Conservation (phyloP, 2,113 vertebrate genomes). For the Tachuris rubrigastra region DNA sequence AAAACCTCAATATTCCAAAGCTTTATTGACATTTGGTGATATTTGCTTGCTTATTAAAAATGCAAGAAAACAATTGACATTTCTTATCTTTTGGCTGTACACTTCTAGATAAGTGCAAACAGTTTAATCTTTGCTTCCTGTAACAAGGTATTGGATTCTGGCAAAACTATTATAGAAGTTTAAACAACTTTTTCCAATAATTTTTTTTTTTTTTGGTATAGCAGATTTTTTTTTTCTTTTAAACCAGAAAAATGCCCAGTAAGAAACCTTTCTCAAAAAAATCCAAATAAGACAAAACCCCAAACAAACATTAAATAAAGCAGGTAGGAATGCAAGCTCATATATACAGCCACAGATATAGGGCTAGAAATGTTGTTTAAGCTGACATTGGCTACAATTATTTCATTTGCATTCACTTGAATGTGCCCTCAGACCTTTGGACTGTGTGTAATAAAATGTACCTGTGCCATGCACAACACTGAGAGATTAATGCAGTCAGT, state of each 20-base stretch:
- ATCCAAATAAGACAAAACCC: neutral
- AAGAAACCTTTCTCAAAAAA: neutral
- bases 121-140: neutral
- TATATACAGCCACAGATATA: neutral
- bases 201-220: neutral
- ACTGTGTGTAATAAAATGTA: neutral
- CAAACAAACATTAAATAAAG: neutral
- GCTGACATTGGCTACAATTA: neutral
- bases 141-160: neutral
- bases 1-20: neutral
- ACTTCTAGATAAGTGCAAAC: neutral
- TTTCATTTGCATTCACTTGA: neutral
- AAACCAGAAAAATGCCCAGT: fast-evolving
- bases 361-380: neutral
- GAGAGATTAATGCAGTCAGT: neutral
- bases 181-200: neutral
- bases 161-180: neutral
- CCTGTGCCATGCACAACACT: neutral
- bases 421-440: neutral
- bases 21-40: neutral
- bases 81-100: neutral
- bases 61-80: neutral
- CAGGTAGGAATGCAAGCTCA: neutral
- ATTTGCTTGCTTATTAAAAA: neutral
- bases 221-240: neutral